Evolutionary conservation across 1,140 invertebrate genomes (phyloP).

Genomic region (Drosophila burlai): DNA sequence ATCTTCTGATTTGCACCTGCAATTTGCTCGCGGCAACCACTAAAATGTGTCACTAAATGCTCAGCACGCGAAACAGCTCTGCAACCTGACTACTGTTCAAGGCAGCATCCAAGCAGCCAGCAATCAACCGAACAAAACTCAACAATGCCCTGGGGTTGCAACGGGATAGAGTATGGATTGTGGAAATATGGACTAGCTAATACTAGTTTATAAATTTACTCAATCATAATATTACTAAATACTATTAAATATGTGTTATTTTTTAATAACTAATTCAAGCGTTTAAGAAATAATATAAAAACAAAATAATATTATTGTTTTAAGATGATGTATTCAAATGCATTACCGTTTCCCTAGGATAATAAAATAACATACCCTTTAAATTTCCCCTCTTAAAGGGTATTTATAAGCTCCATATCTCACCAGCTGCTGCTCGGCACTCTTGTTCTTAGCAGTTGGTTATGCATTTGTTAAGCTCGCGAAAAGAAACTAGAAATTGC

Average conservation of each 20-base stretch:
- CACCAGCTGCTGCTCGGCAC: neutral
- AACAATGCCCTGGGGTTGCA: conserved; percentile 34
- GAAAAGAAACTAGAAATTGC: conserved; percentile 62
- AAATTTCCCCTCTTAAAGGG: neutral
- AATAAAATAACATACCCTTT: neutral
- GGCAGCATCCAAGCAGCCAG: conserved; percentile 12
- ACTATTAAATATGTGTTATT: neutral
- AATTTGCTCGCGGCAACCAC: conserved; percentile 58
- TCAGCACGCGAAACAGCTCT: conserved; percentile 21
- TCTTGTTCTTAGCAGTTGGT: conserved; percentile 34
- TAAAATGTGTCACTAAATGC: conserved; percentile 73
- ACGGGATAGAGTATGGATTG: conserved; percentile 1
- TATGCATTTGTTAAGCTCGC: conserved; percentile 62
- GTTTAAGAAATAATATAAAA: neutral
- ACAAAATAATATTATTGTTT: no score
- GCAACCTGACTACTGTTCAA: conserved; percentile 4
- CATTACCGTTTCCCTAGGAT: neutral
- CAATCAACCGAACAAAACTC: conserved; percentile 50
- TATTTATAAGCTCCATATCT: neutral
- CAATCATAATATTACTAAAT: neutral
- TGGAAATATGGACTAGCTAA: neutral
- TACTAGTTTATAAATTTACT: no score
- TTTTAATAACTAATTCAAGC: no score
- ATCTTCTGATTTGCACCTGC: conserved; percentile 79
- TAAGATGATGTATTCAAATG: neutral